Base-by-base conservation (phyloP, 1,140 invertebrate species). In the Aphidius ervi region DNA sequence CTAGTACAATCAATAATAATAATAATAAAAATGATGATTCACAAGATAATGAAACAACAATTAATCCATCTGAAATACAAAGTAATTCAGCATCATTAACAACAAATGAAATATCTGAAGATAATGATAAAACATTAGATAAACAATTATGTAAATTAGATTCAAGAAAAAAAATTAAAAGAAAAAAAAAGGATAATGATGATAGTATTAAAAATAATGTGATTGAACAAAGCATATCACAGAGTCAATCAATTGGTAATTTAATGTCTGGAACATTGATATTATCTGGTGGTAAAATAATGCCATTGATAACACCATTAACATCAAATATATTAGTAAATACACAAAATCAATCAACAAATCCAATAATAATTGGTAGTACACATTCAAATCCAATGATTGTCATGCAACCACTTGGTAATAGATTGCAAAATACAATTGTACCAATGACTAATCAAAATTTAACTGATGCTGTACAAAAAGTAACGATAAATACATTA, bases 371-470 rank as follows among this genome's bases (percentile, higher is more conserved):
- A 47, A 64, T 80, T 5, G 71, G 76, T 45, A 78, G 73, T 46
- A 65, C 67, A 6, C 78, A 75, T 20, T 67, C 72, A n/a, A 78
- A 68, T 71, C 77, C 78, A 46, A 79, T 80, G 77, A 78, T 80
- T 41, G 75, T 80, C 0, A 76, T 80, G 58, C 77, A 79, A 56
- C 72, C 76, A 4, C 57, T 79, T 42, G 50, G 70, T 1, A 78
- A 74, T 70, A 64, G 66, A 0, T 67, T 74, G 6, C 72, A 70
- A 58, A 77, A 74, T 62, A 67, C 74, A 9, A 67, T 77, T 16
- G 68, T 77, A 45, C 69, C 74, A 0, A 68, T 77, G n/a, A 70
- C 70, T 46, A 77, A 74, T 65, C 74, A 72, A 58, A 69, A 71
- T 43, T 56, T 77, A 3, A 68, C 76, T 9, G 79, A 73, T 48